Evolutionary conservation across 1,140 invertebrate species (phyloP).

Genomic region (Drosophila malerkotliana): DNA sequence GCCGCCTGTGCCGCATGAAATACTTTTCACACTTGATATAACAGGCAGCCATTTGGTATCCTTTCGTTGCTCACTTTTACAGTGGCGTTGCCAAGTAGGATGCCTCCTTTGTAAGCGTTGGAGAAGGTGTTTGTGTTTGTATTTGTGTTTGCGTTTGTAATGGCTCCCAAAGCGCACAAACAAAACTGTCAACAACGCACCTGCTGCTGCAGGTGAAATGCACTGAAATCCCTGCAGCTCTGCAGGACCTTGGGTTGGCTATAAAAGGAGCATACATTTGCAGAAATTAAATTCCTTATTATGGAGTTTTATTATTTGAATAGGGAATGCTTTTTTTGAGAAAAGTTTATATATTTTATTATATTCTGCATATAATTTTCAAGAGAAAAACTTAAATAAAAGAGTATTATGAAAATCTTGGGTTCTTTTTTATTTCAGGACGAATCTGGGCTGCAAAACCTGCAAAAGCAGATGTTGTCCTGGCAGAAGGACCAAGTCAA

Average conservation of each 20-base stretch:
- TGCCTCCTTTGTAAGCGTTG: not conserved
- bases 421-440: constrained; percentile 5
- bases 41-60: constrained; percentile 58
- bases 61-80: constrained; percentile 51
- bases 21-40: constrained; percentile 74
- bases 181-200: constrained; percentile 61
- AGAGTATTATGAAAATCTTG: too few species aligned
- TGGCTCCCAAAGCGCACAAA: constrained; percentile 69
- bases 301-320: not conserved
- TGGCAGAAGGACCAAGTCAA: constrained; percentile 32
- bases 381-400: not conserved
- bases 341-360: not conserved
- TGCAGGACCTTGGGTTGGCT: too few species aligned
- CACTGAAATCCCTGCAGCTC: constrained; percentile 7
- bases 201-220: constrained; percentile 15
- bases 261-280: too few species aligned
- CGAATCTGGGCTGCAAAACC: constrained; percentile 4
- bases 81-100: constrained; percentile 33
- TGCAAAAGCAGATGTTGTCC: constrained; percentile 13
- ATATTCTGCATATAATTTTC: too few species aligned
- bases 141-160: constrained; percentile 54
- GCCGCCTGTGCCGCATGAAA: constrained; percentile 29
- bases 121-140: constrained; percentile 8
- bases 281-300: too few species aligned
- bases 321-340: not conserved